A percentile compares a stretch with the other conserved stretches of the same genome.
Evolutionary conservation across 2,113 vertebrate genomes (phyloP).

Genomic region (Alligator sinensis): DNA sequence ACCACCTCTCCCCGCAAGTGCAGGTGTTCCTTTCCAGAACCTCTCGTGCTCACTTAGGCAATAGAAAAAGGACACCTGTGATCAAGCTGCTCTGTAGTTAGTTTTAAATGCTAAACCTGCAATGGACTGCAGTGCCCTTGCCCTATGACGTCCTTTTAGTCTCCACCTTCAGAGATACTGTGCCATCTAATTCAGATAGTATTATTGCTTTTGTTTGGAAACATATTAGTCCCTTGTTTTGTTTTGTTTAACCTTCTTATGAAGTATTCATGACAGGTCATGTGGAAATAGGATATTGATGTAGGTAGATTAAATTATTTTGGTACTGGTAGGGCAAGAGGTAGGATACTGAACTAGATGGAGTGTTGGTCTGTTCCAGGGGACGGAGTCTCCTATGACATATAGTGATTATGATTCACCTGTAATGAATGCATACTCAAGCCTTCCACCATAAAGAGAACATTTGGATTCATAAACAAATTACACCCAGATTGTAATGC

Average conservation of each 20-base stretch:
- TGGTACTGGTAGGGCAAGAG: neutral
- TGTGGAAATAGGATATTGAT: neutral
- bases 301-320: neutral
- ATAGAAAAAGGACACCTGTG: neutral
- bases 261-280: neutral
- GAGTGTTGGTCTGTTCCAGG: neutral
- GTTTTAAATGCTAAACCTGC: neutral
- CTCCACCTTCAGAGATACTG: neutral
- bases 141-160: neutral
- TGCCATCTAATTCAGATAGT: neutral
- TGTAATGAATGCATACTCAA: slow-evolving; percentile 30
- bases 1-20: neutral
- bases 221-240: neutral
- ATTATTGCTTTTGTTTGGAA: neutral
- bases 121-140: neutral
- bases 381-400: neutral
- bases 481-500: slow-evolving; percentile 11
- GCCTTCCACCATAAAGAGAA: slow-evolving; percentile 9
- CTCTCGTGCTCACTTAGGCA: neutral
- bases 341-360: neutral
- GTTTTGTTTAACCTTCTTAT: neutral
- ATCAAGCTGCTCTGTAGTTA: neutral
- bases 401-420: neutral
- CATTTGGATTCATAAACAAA: slow-evolving; percentile 62
- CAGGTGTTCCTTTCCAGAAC: neutral